Base-by-base conservation (phyloP, 2,113 vertebrate genomes). In the Erythrolamprus reginae region DNA sequence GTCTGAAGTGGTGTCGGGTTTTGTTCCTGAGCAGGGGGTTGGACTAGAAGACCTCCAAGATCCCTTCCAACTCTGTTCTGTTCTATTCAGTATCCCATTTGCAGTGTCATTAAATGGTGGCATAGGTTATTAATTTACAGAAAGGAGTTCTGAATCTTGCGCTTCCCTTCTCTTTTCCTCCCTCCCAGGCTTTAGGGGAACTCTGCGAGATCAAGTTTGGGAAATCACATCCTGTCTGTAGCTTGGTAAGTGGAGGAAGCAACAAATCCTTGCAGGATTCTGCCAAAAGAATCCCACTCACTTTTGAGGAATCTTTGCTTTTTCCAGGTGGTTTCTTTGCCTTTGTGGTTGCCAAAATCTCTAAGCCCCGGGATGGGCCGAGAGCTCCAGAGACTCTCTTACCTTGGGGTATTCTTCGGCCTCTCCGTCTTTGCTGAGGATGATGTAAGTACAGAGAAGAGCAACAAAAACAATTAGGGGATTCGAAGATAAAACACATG, bases 121-220 rank as follows among this genome's bases (percentile, higher is more conserved):
- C 47, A 5, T 3, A 47, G 6, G 47, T 47, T 47, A 47, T 47
- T 47, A 47, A 47, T 47, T 47, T 47, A 10, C 50, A 50, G 50
- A 50, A 50, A 50, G 50, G 50, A 50, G 10, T 10, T 50, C 50
- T 50, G 50, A 50, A 50, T 50, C 50, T 10, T 12, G 10, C 1
- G 50, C 10, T 50, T 10, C 52, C 17, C 4, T 52, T 52, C 83
- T 50, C 47, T 50, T 53, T 15, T 23, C 15, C 89, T 90, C 45
- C 15, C 89, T 90, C 93, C 52, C 94, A 99, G 99, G 99, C 99
- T 95, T 97, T 99, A 96, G 98, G 98, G 53, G 99, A 99, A 94
- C 98, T 99, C 86, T 99, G 98, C 97, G 99, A 99, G 97, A 99
- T 99, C 93, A 99, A 99, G 96, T 99, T 98, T 90, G 99, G 98